Percentiles rank a stretch among this genome's conserved stretches.
Evolutionary conservation across 2,888 invertebrate genomes (phyloP).

Genomic region (Xestia c-nigrum): DNA sequence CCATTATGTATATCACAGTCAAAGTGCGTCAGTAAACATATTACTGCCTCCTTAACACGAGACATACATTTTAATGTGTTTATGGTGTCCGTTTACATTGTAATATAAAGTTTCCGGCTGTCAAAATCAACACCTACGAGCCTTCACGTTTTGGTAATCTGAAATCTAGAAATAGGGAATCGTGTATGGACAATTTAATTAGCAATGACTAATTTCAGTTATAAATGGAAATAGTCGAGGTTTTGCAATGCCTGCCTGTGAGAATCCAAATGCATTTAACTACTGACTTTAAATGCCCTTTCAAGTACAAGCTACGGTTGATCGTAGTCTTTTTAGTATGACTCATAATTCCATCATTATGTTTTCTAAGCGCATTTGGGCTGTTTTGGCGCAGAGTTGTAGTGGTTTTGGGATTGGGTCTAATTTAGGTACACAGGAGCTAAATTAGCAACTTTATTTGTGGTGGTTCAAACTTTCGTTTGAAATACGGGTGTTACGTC

Average conservation of each 20-base stretch:
- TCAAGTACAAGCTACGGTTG: slow-evolving; percentile 29
- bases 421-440: too few species aligned
- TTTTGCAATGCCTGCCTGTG: slow-evolving; percentile 23
- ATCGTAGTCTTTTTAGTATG: slow-evolving; percentile 30
- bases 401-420: neutral
- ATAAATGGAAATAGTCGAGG: slow-evolving; percentile 27
- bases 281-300: slow-evolving; percentile 43
- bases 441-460: too few species aligned
- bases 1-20: slow-evolving; percentile 74
- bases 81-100: slow-evolving; percentile 65
- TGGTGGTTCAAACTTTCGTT: too few species aligned
- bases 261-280: slow-evolving; percentile 17
- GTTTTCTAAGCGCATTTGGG: slow-evolving; percentile 17
- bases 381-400: too few species aligned
- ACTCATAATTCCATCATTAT: slow-evolving; percentile 37
- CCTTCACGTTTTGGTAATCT: slow-evolving; percentile 53
- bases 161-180: slow-evolving; percentile 34
- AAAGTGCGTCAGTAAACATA: slow-evolving; percentile 76
- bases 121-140: slow-evolving; percentile 56
- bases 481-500: too few species aligned
- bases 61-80: slow-evolving; percentile 71
- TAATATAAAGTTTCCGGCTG: slow-evolving; percentile 68
- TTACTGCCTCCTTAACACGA: slow-evolving; percentile 68
- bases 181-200: slow-evolving; percentile 31
- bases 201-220: slow-evolving; percentile 19